Evolutionary conservation across 2,797 vertebrate species (phyloP).

Genomic region (Thalassophryne amazonica): DNA sequence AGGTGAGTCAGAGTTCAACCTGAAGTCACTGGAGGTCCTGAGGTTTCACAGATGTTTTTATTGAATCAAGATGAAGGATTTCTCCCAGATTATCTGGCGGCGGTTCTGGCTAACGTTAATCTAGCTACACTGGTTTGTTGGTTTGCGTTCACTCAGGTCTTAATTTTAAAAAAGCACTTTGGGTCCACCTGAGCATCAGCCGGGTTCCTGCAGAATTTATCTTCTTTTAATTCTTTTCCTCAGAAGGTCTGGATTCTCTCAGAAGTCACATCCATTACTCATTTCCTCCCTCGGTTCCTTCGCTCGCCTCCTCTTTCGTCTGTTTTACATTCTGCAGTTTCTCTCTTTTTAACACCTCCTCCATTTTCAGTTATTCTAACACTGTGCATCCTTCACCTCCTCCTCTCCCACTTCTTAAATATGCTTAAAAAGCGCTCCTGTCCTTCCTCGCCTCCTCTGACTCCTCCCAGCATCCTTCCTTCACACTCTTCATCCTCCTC

Average conservation of each 20-base stretch:
- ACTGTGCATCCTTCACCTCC: not conserved
- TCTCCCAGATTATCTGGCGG: not conserved
- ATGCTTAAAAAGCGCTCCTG: not conserved
- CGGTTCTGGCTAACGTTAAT: slow-evolving; percentile 6
- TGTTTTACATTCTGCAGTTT: not conserved
- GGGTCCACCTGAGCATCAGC: no score
- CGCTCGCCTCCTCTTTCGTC: not conserved
- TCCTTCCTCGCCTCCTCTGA: not conserved
- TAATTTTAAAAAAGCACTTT: not conserved
- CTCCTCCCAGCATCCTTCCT: slow-evolving; percentile 3
- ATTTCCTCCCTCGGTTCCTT: not conserved
- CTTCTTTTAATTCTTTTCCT: no score
- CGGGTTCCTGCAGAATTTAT: no score
- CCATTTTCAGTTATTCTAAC: not conserved
- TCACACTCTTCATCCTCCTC: slow-evolving; percentile 14
- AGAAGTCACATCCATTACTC: not conserved
- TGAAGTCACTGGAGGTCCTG: not conserved
- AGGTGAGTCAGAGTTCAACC: not conserved
- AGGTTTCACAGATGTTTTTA: slow-evolving; percentile 15
- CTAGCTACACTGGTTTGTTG: slow-evolving; percentile 23
- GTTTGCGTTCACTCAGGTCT: not conserved
- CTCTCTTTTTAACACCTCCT: not conserved
- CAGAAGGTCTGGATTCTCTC: no score
- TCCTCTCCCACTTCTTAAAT: not conserved
- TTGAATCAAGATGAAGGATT: slow-evolving; percentile 6